Conservation (phyloP, 2,888 invertebrate species). For the Horisme vitalbata region DNA sequence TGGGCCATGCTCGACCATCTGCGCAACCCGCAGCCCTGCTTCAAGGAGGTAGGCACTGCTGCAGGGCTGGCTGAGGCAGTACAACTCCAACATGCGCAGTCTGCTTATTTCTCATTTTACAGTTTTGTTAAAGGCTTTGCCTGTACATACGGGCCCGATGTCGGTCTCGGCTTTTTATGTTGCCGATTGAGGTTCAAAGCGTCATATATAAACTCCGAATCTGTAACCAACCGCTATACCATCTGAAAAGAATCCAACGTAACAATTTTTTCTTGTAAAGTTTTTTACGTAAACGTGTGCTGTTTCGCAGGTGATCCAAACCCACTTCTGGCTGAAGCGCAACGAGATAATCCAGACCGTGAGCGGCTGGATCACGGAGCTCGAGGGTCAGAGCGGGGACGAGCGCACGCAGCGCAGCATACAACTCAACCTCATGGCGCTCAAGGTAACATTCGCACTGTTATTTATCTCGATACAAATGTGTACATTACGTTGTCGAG, state of each 20-base stretch:
- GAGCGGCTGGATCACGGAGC: slow-evolving; percentile 94
- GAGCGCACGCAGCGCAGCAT: slow-evolving; percentile 90
- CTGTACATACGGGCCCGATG: too few species aligned
- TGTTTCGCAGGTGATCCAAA: slow-evolving; percentile 89
- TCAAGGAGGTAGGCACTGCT: slow-evolving; percentile 87
- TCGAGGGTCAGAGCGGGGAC: slow-evolving; percentile 90
- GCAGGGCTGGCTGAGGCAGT: not conserved
- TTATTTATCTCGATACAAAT: too few species aligned
- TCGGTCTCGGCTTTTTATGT: too few species aligned
- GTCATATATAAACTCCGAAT: too few species aligned
- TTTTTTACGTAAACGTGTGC: not conserved
- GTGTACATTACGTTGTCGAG: too few species aligned
- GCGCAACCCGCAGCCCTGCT: slow-evolving; percentile 94
- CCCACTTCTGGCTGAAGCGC: slow-evolving; percentile 97
- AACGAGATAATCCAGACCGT: slow-evolving; percentile 95
- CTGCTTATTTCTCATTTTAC: too few species aligned
- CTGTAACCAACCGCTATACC: too few species aligned
- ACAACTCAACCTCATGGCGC: slow-evolving; percentile 87
- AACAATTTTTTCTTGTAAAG: too few species aligned
- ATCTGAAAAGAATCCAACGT: too few species aligned
- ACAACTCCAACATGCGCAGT: too few species aligned
- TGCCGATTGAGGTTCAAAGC: too few species aligned
- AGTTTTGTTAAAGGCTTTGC: too few species aligned
- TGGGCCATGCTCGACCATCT: slow-evolving; percentile 99
- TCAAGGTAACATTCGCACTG: slow-evolving; percentile 87